phyloP scores from a whole-genome alignment of 2,797 vertebrate genomes.

The Eulemur albifrons region DNA sequence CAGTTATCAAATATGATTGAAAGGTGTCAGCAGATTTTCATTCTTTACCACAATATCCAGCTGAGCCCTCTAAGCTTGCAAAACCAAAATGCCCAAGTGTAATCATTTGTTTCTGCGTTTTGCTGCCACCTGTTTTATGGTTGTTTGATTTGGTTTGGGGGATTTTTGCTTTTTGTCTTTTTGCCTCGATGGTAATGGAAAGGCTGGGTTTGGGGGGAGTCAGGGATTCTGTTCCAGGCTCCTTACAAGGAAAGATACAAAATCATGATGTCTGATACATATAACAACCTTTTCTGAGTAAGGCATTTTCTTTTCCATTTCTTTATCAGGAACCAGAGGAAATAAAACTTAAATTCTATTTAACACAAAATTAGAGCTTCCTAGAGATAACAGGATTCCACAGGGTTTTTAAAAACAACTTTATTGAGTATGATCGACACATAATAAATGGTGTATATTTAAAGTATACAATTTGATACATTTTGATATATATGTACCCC shows the following conservation, averaged over 20 bases:
- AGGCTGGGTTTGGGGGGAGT: background rate
- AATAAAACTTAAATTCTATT: background rate
- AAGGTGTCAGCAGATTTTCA: background rate
- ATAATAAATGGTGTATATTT: background rate
- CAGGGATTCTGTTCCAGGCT: background rate
- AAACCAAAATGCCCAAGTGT: background rate
- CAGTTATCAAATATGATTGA: background rate
- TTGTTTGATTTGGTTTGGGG: background rate
- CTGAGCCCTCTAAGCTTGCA: background rate
- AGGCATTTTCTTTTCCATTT: background rate
- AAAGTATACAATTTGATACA: background rate
- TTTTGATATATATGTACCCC: background rate
- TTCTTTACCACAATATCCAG: background rate
- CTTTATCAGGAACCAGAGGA: background rate
- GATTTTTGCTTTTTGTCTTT: background rate
- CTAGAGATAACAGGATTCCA: background rate
- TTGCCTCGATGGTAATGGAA: background rate
- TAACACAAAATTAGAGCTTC: slow-evolving; percentile 24
- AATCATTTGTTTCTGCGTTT: background rate
- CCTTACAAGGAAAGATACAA: background rate
- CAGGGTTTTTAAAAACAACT: background rate
- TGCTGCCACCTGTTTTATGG: background rate
- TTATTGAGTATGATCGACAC: background rate
- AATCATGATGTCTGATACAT: background rate
- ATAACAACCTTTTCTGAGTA: background rate